A percentile compares a stretch with the other conserved stretches of the same genome.
Evolutionary conservation across 2,113 vertebrate species (phyloP).

Genomic region (Rhabdomys dilectus): DNA sequence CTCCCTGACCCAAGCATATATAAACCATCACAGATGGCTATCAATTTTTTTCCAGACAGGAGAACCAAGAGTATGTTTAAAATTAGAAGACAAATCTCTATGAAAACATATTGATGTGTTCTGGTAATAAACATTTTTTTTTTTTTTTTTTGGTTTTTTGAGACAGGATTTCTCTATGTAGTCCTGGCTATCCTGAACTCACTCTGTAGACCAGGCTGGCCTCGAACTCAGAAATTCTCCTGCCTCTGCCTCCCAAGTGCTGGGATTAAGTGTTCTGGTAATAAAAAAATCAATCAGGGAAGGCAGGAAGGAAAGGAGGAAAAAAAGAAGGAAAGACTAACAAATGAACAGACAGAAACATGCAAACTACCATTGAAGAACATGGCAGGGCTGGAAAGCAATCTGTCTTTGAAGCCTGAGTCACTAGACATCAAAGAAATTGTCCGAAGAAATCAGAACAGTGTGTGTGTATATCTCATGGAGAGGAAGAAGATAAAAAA

Average conservation of each 20-base stretch:
- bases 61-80: conserved; percentile 45
- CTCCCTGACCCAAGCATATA: too few relatives aligned
- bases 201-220: too few relatives aligned
- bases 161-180: too few relatives aligned
- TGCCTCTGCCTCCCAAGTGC: too few relatives aligned
- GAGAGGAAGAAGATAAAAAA: background rate
- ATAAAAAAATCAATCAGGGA: background rate
- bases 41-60: conserved; percentile 37
- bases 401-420: background rate
- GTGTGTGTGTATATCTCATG: background rate
- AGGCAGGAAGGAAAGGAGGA: background rate
- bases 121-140: background rate
- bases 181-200: too few relatives aligned
- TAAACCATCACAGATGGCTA: background rate
- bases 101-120: conserved; percentile 26
- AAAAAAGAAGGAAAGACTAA: background rate
- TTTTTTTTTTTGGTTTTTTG: too few relatives aligned
- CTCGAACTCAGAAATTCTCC: too few relatives aligned
- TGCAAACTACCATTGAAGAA: background rate
- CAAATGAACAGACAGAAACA: background rate
- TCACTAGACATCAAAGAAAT: background rate
- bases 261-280: too few relatives aligned
- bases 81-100: conserved; percentile 35
- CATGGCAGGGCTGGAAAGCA: background rate
- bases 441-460: background rate